phyloP scores from a whole-genome alignment of 2,113 vertebrate genomes.

The Oreocharis arfaki region DNA sequence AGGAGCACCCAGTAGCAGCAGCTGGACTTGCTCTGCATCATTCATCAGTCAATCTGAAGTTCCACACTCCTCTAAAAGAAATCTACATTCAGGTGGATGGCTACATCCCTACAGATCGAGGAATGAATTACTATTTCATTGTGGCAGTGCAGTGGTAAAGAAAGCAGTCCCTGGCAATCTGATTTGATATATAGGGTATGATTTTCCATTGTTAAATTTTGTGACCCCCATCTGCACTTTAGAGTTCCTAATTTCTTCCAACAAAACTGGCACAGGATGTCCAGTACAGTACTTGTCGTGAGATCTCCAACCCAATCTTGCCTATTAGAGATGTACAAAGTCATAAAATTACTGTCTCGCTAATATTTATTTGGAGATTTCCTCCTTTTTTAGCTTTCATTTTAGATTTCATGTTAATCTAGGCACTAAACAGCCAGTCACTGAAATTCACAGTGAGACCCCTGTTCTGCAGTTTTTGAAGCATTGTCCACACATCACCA shows the following conservation, averaged over 20 bases:
- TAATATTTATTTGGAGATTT: not conserved
- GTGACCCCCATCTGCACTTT: not conserved
- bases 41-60: not conserved
- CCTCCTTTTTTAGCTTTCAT: not conserved
- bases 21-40: not conserved
- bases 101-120: rapidly evolving
- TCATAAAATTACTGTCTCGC: not conserved
- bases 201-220: not conserved
- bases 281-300: not conserved
- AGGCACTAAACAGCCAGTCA: not conserved
- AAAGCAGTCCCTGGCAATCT: not conserved
- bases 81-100: not conserved
- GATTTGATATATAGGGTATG: not conserved
- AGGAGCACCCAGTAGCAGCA: not conserved
- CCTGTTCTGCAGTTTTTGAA: not conserved
- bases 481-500: not conserved
- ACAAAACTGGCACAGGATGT: not conserved
- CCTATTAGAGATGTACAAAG: not conserved
- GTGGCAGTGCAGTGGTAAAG: not conserved
- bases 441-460: not conserved
- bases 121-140: not conserved
- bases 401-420: not conserved
- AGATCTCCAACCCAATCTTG: not conserved
- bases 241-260: not conserved
- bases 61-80: not conserved